Evolutionary conservation across 2,888 invertebrate genomes (phyloP).

Genomic region (Lycocerus yunnanus): DNA sequence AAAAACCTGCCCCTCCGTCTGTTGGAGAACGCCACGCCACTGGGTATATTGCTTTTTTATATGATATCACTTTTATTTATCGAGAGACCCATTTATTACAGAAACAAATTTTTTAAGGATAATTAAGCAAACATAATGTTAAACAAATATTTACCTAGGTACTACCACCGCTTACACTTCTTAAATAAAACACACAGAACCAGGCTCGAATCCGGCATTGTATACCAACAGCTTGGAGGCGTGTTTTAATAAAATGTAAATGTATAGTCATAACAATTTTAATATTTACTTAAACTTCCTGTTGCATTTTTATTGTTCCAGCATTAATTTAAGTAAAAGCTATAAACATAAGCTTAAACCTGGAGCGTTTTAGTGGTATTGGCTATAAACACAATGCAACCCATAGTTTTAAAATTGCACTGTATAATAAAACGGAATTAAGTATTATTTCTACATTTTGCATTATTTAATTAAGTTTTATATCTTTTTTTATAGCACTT

Average conservation of each 20-base stretch:
- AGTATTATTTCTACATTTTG: background rate
- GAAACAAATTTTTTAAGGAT: too few relatives aligned
- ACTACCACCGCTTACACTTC: too few relatives aligned
- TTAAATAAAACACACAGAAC: background rate
- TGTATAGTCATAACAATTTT: background rate
- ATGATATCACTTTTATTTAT: too few relatives aligned
- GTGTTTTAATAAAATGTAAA: background rate
- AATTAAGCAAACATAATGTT: too few relatives aligned
- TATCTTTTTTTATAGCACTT: background rate
- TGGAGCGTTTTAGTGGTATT: background rate
- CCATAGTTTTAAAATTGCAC: background rate
- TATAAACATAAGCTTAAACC: background rate
- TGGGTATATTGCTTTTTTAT: too few relatives aligned
- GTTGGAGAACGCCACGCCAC: too few relatives aligned
- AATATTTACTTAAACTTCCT: background rate
- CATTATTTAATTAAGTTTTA: background rate
- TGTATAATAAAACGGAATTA: background rate
- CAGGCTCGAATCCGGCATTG: background rate
- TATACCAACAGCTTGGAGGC: background rate
- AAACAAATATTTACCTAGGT: too few relatives aligned
- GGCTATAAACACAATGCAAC: background rate
- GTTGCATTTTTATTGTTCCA: background rate
- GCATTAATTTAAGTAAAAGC: background rate
- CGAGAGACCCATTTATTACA: too few relatives aligned
- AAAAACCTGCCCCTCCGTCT: too few relatives aligned